Evolutionary conservation across 2,113 vertebrate genomes (phyloP), one percentile per base, ranked within the genome.

Genomic region (Sylvia atricapilla): DNA sequence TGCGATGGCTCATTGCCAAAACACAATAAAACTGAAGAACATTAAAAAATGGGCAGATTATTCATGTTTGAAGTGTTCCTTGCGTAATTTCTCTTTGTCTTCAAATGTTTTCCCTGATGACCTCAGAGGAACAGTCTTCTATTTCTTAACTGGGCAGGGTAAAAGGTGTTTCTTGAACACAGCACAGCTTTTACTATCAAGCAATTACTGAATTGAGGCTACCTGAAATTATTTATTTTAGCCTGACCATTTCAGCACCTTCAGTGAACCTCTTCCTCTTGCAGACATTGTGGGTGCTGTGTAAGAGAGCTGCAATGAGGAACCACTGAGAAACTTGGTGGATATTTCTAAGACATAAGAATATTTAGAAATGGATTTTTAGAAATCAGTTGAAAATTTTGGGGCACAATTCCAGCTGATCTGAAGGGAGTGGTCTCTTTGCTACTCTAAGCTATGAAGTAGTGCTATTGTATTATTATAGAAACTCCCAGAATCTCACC

Each of bases 261-360:
- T 75, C 27, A 67, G 25, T 46, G 47, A 75, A 69, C 33, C 27
- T 17, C 23, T 11, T 86, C 39, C 27, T 17, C 23, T 11, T 86
- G 35, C 46, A 75, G 46, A n/a, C 2, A 7, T 35, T 2, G 0
- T 1, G 33, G 24, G 8, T 22, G 7, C n/a, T 30, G 6, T 60
- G 11, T 53, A 25, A 53, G 46, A 64, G 63, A 84, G 27, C 50
- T 78, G 13, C 28, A 77, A 0, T 33, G 67, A 37, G 37, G 10
- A 31, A 81, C 55, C 9, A 31, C n/a, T 35, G 43, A 66, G 53
- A 77, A 80, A 55, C 27, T 44, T 24, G 11, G 24, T n/a, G 31
- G 22, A 6, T 70, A 24, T 55, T 78, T 73, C 20, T 74, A 1
- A 11, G 17, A 53, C 30, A 53, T 11, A 53, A 17, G 31, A 53